Percentiles rank a stretch among this genome's conserved stretches.
phyloP scores from a whole-genome alignment of 35 echinoderm and acorn worm genomes.

The Nesometra sesokonis region DNA sequence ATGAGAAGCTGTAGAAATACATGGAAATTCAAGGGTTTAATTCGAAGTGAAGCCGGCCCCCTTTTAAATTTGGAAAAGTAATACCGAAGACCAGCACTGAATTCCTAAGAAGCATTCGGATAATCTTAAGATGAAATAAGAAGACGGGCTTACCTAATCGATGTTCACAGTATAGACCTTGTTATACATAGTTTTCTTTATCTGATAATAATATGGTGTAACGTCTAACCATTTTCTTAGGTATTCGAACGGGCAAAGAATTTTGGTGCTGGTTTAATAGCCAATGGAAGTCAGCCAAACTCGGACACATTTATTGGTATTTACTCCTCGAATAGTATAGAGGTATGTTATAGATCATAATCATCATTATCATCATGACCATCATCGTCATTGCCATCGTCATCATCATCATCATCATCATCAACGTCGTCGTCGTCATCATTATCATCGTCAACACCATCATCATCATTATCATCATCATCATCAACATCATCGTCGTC shows the following conservation, averaged over 20 bases:
- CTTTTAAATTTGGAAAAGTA: too few relatives aligned
- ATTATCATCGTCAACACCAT: neutral
- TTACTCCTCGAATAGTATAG: conserved; percentile 68
- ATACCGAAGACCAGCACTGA: too few relatives aligned
- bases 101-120: too few relatives aligned
- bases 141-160: too few relatives aligned
- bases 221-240: conserved; percentile 18
- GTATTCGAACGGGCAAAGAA: conserved; percentile 39
- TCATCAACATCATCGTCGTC: too few relatives aligned
- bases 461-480: neutral
- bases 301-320: conserved; percentile 64
- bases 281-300: conserved; percentile 31
- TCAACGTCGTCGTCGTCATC: neutral
- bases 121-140: too few relatives aligned
- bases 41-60: too few relatives aligned
- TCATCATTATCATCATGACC: neutral
- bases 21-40: too few relatives aligned
- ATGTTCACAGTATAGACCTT: too few relatives aligned
- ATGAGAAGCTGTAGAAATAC: too few relatives aligned
- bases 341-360: conserved; percentile 17
- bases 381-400: neutral
- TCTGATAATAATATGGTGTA: too few relatives aligned
- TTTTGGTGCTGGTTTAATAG: conserved; percentile 75
- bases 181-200: too few relatives aligned
- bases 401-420: neutral